These are phyloP conservation scores for Nephotettix cincticeps DNA, from an alignment of 1,140 invertebrate species.

Conservation along the genomic window DNA sequence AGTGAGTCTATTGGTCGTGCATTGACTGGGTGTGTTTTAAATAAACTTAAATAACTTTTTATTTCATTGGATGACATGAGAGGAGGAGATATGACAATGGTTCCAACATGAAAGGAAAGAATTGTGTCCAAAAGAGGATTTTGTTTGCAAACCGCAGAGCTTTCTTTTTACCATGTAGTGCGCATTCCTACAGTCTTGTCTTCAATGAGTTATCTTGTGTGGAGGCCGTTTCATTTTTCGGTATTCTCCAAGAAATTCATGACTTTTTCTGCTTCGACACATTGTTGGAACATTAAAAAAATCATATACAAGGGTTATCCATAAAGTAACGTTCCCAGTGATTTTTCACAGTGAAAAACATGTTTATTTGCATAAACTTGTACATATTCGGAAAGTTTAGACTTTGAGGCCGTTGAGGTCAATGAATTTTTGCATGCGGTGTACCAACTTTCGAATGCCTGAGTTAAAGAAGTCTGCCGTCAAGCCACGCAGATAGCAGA, in stretches of 20 bases:
- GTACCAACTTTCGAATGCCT: no score
- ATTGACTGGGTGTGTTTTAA: background rate
- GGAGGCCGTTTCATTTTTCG: conserved; percentile 37
- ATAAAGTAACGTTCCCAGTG: no score
- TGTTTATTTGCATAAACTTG: no score
- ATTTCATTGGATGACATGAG: background rate
- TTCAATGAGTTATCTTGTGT: conserved; percentile 40
- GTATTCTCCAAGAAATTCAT: conserved; percentile 36
- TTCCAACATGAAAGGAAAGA: conserved; percentile 6
- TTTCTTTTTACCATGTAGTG: conserved; percentile 42
- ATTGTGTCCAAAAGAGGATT: conserved; percentile 40
- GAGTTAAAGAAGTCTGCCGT: no score
- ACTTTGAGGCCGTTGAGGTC: no score
- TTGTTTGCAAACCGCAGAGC: conserved; percentile 36
- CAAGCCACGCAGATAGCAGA: no score
- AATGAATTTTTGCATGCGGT: no score
- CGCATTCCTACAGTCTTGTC: conserved; percentile 43
- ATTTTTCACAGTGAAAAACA: no score
- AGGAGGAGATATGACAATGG: background rate
- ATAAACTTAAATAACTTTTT: background rate
- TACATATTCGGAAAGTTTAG: no score
- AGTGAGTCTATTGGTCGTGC: no score
- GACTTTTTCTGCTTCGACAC: conserved; percentile 38
- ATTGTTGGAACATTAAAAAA: conserved; percentile 29
- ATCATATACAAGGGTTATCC: no score